Evolutionary conservation across 2,113 vertebrate species (phyloP).

Genomic region (Heloderma charlesbogerti): DNA sequence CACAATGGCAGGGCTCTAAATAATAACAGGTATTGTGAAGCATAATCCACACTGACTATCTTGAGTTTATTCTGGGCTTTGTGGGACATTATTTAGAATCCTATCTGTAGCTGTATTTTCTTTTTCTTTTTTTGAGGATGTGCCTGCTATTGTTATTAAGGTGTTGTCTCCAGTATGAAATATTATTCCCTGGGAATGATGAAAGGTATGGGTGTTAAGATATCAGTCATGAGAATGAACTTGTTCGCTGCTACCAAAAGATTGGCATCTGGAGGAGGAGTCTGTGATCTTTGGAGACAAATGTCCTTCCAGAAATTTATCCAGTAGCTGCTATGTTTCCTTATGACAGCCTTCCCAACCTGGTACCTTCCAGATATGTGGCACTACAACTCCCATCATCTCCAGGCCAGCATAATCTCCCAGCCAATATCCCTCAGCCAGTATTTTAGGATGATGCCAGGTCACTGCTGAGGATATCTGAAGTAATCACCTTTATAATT

Average conservation of each 20-base stretch:
- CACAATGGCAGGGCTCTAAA: neutral
- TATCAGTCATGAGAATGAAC: neutral
- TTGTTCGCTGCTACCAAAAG: neutral
- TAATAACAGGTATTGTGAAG: neutral
- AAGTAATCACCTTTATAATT: neutral
- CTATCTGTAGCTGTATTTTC: neutral
- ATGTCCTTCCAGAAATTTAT: neutral
- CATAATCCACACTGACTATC: neutral
- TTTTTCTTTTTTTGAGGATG: neutral
- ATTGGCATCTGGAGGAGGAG: neutral
- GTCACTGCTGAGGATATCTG: neutral
- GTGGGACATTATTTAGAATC: neutral
- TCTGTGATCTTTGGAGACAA: neutral
- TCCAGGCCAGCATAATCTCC: neutral
- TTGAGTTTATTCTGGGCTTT: neutral
- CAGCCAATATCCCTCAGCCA: neutral
- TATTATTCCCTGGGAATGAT: neutral
- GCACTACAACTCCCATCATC: neutral
- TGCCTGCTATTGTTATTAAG: neutral
- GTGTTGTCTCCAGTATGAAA: constrained; percentile 3
- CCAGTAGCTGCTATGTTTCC: neutral
- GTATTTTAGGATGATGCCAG: neutral
- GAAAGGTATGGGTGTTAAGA: neutral
- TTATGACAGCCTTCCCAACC: neutral
- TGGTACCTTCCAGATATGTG: neutral